Conservation (phyloP, 2,113 vertebrate species). For the Sula dactylatra region DNA sequence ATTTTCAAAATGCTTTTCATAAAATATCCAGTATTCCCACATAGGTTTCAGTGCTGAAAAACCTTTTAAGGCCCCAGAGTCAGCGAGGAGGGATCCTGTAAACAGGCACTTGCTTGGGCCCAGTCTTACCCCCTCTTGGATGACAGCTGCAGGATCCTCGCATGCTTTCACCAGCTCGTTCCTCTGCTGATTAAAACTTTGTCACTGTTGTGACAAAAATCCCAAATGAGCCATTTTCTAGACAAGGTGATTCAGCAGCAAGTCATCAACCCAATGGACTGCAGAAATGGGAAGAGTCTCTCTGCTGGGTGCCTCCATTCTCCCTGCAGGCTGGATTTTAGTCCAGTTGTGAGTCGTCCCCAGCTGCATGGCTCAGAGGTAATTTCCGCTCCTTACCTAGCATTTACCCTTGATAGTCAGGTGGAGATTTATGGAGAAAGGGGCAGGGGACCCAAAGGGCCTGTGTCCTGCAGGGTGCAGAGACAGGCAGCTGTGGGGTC, state of each 20-base stretch:
- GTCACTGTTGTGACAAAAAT: background rate
- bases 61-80: background rate
- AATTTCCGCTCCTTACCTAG: background rate
- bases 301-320: background rate
- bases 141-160: fast-evolving
- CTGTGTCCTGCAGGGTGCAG: background rate
- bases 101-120: background rate
- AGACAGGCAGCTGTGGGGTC: background rate
- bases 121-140: fast-evolving
- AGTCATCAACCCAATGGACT: background rate
- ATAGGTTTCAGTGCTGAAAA: background rate
- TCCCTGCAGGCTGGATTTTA: background rate
- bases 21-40: background rate
- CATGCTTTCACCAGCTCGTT: background rate
- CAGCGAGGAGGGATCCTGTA: background rate
- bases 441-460: background rate
- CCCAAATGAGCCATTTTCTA: background rate
- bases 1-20: background rate
- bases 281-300: background rate
- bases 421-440: background rate
- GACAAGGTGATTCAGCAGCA: background rate
- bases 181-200: background rate
- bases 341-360: background rate
- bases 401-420: background rate
- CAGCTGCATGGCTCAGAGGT: background rate